Conservation (phyloP, 2,113 vertebrate species). For the Microtus oregoni region DNA sequence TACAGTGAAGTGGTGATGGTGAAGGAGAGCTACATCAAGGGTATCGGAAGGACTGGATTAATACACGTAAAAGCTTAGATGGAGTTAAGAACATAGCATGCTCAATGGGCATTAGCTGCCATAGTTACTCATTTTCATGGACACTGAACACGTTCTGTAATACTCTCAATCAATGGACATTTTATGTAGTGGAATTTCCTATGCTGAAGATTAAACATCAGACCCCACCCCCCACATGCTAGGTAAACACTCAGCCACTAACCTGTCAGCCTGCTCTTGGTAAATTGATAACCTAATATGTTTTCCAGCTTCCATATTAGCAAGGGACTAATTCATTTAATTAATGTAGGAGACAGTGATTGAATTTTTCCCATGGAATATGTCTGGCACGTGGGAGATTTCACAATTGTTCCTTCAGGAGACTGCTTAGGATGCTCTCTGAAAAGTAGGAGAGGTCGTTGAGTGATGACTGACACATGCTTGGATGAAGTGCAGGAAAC, state of each 20-base stretch:
- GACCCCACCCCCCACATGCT: no score
- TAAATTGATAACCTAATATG: not conserved
- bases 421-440: not conserved
- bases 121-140: not conserved
- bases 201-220: not conserved
- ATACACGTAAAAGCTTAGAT: not conserved
- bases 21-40: not conserved
- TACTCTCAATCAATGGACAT: not conserved
- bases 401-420: not conserved
- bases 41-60: not conserved
- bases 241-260: not conserved
- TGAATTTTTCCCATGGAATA: not conserved
- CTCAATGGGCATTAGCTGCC: not conserved
- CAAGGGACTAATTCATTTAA: not conserved
- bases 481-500: not conserved
- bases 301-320: not conserved
- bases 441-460: not conserved
- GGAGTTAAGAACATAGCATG: not conserved
- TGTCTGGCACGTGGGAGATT: slow-evolving; percentile 25
- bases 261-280: not conserved
- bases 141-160: not conserved
- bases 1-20: not conserved
- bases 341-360: not conserved
- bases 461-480: not conserved
- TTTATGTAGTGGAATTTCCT: not conserved